phyloP scores from a whole-genome alignment of 2,888 invertebrate species.

The Zaprionus obscuricornis region DNA sequence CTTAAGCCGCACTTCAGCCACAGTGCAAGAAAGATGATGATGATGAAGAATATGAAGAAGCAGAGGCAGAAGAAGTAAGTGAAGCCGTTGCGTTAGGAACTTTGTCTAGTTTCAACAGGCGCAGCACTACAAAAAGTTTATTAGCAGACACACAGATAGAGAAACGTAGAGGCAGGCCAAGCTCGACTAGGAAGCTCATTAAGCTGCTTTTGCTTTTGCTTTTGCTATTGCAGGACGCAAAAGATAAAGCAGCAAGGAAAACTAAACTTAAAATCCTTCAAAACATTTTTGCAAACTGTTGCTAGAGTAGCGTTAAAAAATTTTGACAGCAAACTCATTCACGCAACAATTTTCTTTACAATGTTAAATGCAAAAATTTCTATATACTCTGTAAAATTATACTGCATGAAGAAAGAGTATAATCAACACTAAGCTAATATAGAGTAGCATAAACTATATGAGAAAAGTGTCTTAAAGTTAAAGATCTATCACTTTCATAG shows the following conservation, averaged over 20 bases:
- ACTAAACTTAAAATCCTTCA: constrained; percentile 23
- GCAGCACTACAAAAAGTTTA: constrained; percentile 34
- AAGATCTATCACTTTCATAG: too few species aligned
- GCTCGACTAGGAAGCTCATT: neutral
- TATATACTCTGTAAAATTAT: too few species aligned
- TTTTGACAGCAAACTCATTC: constrained; percentile 42
- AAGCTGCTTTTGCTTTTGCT: neutral
- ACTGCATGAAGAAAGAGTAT: too few species aligned
- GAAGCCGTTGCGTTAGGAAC: neutral
- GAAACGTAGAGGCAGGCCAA: neutral
- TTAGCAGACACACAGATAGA: constrained; percentile 34
- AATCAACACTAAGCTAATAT: too few species aligned
- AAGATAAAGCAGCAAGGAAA: constrained; percentile 4
- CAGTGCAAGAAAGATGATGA: constrained; percentile 17
- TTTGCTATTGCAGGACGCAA: neutral
- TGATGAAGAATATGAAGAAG: constrained; percentile 7
- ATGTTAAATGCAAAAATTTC: constrained; percentile 65
- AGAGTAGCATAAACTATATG: too few species aligned
- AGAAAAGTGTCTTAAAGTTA: too few species aligned
- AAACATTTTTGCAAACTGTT: constrained; percentile 30
- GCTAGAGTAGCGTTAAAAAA: constrained; percentile 27
- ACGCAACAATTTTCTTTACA: constrained; percentile 35
- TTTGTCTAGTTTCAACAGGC: too few species aligned
- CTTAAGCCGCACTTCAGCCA: constrained; percentile 41
- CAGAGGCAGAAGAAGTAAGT: constrained; percentile 16